These are phyloP conservation scores for Agrotis ipsilon DNA, from an alignment of 2,888 invertebrate species.

Conservation along the genomic window DNA sequence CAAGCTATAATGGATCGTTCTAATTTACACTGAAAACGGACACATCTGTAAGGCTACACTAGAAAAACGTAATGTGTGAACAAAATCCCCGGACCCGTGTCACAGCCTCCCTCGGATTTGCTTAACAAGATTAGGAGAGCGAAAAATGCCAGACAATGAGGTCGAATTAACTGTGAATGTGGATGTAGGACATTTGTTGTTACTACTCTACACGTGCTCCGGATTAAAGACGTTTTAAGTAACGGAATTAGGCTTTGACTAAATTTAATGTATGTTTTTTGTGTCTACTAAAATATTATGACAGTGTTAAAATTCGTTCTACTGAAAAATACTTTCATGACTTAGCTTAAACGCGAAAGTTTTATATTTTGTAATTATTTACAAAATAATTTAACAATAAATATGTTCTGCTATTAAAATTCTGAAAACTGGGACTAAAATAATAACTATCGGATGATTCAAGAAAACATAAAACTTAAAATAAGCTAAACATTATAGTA, in stretches of 20 bases:
- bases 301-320: background rate
- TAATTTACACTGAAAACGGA: constrained; percentile 40
- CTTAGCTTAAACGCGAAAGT: no score
- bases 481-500: no score
- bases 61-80: constrained; percentile 74
- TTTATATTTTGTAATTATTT: no score
- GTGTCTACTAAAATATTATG: background rate
- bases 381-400: no score
- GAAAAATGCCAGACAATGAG: constrained; percentile 85
- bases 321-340: background rate
- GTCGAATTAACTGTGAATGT: constrained; percentile 78
- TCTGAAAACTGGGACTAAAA: no score
- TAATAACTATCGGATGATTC: no score
- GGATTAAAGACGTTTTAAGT: constrained; percentile 2
- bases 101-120: constrained; percentile 81
- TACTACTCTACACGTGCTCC: constrained; percentile 26
- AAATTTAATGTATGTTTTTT: background rate
- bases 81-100: constrained; percentile 78
- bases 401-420: no score
- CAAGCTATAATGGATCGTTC: constrained; percentile 39
- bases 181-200: constrained; percentile 68
- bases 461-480: no score
- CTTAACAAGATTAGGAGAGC: constrained; percentile 86
- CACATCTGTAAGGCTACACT: constrained; percentile 32
- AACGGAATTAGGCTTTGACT: background rate